Conservation (phyloP, 53 echinoderm and acorn worm species). For the Antedon mediterranea region DNA sequence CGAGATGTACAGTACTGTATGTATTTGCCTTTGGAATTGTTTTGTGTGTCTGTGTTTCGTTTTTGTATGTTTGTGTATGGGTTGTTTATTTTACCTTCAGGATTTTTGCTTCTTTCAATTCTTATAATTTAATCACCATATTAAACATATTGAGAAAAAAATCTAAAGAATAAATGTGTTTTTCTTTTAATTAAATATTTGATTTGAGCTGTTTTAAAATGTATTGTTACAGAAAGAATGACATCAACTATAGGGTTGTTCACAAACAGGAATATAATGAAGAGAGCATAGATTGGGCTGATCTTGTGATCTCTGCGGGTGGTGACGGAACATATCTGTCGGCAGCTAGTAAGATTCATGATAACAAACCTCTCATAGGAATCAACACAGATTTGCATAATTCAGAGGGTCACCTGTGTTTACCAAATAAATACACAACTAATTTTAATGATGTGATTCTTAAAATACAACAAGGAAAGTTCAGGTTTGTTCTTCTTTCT, state of each 20-base stretch:
- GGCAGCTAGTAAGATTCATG: conserved; percentile 65
- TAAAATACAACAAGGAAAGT: conserved; percentile 44
- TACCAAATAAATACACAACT: conserved; percentile 46
- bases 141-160: too few species aligned
- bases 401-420: conserved; percentile 77
- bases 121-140: too few species aligned
- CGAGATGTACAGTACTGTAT: too few species aligned
- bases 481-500: conserved; percentile 61
- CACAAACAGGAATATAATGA: conserved; percentile 32
- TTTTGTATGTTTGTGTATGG: too few species aligned
- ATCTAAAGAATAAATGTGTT: too few species aligned
- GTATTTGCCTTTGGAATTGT: too few species aligned
- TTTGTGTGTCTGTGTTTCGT: too few species aligned
- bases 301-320: conserved; percentile 62
- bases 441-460: conserved; percentile 43
- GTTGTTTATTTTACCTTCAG: too few species aligned
- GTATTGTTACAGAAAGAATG: conserved; percentile 18
- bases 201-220: too few species aligned
- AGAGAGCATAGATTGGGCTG: conserved; percentile 53
- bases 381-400: conserved; percentile 72
- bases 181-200: too few species aligned
- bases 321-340: conserved; percentile 92
- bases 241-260: conserved; percentile 25
- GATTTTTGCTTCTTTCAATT: too few species aligned
- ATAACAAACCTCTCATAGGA: conserved; percentile 69